Evolutionary conservation across 2,797 vertebrate species (phyloP).

Genomic region (Notolepis coatsorum): DNA sequence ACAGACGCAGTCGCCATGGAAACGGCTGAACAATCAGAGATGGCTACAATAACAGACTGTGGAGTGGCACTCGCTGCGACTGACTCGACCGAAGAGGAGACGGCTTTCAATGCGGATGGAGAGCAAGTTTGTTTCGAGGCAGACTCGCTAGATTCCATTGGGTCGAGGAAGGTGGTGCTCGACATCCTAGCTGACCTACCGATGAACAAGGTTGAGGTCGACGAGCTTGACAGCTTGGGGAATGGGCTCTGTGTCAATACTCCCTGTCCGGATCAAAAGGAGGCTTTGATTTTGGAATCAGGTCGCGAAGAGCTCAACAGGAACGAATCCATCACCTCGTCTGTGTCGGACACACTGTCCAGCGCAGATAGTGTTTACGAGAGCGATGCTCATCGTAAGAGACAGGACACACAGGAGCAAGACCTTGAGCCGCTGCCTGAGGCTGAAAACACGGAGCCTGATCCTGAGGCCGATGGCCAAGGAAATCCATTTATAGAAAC

Average conservation of each 20-base stretch:
- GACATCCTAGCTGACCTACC: constrained; percentile 49
- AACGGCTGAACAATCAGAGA: constrained; percentile 77
- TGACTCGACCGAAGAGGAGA: constrained; percentile 64
- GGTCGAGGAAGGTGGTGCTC: constrained; percentile 32
- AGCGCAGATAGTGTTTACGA: constrained; percentile 81
- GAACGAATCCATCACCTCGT: constrained; percentile 80
- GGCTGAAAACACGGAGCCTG: constrained; percentile 36
- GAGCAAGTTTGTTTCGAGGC: constrained; percentile 55
- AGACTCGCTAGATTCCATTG: constrained; percentile 43
- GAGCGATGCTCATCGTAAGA: constrained; percentile 68
- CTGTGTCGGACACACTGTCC: constrained; percentile 78
- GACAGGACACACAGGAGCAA: constrained; percentile 59
- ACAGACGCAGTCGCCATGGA: constrained; percentile 80
- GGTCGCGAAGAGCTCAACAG: constrained; percentile 72
- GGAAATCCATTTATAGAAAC: constrained; percentile 45
- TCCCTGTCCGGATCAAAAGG: constrained; percentile 46
- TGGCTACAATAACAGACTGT: constrained; percentile 57
- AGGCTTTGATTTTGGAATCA: constrained; percentile 61
- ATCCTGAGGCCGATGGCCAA: constrained; percentile 44
- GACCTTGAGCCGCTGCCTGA: constrained; percentile 45
- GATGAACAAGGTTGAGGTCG: constrained; percentile 18
- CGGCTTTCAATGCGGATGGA: constrained; percentile 46
- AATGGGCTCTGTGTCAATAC: constrained; percentile 27
- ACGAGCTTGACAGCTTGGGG: constrained; percentile 37
- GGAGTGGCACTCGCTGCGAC: constrained; percentile 68